phyloP scores from a whole-genome alignment of 2,113 vertebrate genomes.

The Marmota flaviventris region DNA sequence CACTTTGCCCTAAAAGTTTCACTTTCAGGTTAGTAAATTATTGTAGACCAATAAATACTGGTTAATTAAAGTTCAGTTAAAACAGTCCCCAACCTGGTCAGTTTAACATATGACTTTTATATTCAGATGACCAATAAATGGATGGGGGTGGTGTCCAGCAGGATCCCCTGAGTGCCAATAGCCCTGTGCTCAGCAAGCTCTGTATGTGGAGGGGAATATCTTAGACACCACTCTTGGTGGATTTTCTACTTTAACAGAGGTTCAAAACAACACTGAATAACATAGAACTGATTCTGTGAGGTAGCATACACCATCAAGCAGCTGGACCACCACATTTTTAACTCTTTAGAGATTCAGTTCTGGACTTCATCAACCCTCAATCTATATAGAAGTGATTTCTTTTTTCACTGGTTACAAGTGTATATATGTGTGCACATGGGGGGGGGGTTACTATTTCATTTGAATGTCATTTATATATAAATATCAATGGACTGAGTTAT shows the following conservation, averaged over 20 bases:
- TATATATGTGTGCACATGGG: background rate
- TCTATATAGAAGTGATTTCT: background rate
- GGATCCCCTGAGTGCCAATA: background rate
- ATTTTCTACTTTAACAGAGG: background rate
- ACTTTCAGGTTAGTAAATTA: background rate
- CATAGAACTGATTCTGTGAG: background rate
- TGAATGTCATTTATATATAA: background rate
- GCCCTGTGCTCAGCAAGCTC: background rate
- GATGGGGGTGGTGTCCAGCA: background rate
- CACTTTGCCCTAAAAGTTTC: background rate
- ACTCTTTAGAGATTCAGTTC: slow-evolving; percentile 20
- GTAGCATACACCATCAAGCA: background rate
- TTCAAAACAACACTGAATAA: background rate
- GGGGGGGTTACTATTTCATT: background rate
- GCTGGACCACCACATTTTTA: background rate
- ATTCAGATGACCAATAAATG: background rate
- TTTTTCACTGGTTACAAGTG: background rate
- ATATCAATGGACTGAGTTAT: background rate
- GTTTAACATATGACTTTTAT: background rate
- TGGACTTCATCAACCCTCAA: background rate
- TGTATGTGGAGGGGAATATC: fast-evolving
- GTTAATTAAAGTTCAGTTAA: background rate
- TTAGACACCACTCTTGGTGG: no score
- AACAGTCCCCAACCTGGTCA: background rate
- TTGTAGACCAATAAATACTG: background rate